A percentile compares a stretch with the other conserved stretches of the same genome.
phyloP scores from a whole-genome alignment of 2,797 vertebrate genomes.

The Rhinichthys osculus region DNA sequence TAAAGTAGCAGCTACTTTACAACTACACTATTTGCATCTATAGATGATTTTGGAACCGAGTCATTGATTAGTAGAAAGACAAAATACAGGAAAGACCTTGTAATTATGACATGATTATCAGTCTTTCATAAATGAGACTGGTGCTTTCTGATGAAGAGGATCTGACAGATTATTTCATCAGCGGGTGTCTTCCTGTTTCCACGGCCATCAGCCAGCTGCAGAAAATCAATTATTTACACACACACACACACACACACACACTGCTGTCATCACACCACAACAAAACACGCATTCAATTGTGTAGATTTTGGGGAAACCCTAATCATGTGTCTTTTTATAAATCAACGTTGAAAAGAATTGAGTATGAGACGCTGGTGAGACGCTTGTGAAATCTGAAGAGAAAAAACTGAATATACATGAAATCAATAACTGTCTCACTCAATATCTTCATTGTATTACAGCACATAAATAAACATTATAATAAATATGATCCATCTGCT shows the following conservation, averaged over 20 bases:
- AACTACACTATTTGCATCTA: not conserved
- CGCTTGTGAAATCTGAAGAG: not conserved
- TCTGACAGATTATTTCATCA: constrained; percentile 53
- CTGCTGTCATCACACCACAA: constrained; percentile 26
- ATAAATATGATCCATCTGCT: constrained; percentile 11
- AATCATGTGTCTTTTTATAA: not conserved
- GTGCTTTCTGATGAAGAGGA: constrained; percentile 46
- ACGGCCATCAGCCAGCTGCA: constrained; percentile 54
- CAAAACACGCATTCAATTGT: constrained; percentile 12
- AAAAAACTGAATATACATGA: not conserved
- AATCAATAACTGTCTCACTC: not conserved
- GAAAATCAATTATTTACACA: constrained; percentile 57
- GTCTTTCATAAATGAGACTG: not conserved
- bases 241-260: constrained; percentile 24
- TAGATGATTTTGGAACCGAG: not conserved
- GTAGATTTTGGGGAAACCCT: not conserved
- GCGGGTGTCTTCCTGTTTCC: constrained; percentile 47
- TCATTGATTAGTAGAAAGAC: not conserved
- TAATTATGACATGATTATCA: not conserved
- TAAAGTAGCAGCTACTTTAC: no score
- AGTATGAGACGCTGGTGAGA: not conserved
- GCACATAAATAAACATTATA: not conserved
- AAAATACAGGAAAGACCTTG: constrained; percentile 2
- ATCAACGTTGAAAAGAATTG: not conserved
- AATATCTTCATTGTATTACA: not conserved